These are phyloP conservation scores for Oxycera nigricornis DNA, from an alignment of 2,888 invertebrate species.

Conservation along the genomic window DNA sequence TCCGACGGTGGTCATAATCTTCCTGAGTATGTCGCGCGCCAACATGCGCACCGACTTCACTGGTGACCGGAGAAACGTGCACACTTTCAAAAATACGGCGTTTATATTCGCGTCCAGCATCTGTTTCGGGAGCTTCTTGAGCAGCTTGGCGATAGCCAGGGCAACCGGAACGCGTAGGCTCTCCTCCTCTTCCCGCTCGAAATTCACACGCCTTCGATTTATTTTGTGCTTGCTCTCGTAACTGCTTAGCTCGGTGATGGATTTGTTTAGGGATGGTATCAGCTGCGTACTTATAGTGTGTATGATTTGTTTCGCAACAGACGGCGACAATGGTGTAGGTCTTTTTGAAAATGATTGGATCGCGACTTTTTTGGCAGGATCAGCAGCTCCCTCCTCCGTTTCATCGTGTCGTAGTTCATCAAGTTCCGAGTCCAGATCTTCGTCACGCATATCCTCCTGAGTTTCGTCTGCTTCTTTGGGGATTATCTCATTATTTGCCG, in stretches of 20 bases:
- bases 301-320: conserved; percentile 79
- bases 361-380: conserved; percentile 46
- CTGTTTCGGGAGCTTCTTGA: conserved; percentile 83
- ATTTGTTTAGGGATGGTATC: conserved; percentile 80
- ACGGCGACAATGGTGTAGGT: conserved; percentile 68
- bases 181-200: conserved; percentile 88
- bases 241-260: conserved; percentile 72
- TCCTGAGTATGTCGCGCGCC: conserved; percentile 90
- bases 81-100: conserved; percentile 87
- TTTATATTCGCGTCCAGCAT: conserved; percentile 79
- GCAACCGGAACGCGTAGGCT: conserved; percentile 90
- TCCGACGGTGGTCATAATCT: conserved; percentile 86
- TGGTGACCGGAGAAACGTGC: conserved; percentile 88
- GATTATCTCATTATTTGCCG: not conserved
- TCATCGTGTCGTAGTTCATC: conserved; percentile 58
- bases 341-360: conserved; percentile 4
- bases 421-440: conserved; percentile 49
- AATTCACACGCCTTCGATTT: conserved; percentile 72
- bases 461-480: not conserved
- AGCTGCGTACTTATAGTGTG: conserved; percentile 73
- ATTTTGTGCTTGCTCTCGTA: conserved; percentile 81
- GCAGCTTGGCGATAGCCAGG: conserved; percentile 87
- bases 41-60: conserved; percentile 83
- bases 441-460: conserved; percentile 57
- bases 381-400: not conserved